Conservation (phyloP, 2,797 vertebrate genomes). For the Pagetopsis macropterus region DNA sequence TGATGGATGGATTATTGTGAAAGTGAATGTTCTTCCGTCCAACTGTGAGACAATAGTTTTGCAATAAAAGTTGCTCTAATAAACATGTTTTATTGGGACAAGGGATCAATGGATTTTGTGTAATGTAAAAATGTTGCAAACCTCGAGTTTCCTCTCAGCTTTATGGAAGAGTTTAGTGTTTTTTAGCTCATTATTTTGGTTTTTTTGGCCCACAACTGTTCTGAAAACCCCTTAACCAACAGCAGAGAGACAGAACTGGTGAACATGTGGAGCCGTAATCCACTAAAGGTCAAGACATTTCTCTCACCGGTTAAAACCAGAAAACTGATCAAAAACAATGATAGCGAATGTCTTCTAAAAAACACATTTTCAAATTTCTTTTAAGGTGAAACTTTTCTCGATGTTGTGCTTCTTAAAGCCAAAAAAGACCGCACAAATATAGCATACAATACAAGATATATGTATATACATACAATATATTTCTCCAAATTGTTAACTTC, state of each 20-base stretch:
- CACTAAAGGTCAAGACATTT: neutral
- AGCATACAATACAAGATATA: too few relatives aligned
- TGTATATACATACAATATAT: too few relatives aligned
- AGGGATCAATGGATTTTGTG: neutral
- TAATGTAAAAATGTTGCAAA: too few relatives aligned
- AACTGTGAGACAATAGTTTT: too few relatives aligned
- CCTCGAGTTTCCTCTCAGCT: neutral
- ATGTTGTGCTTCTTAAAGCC: too few relatives aligned
- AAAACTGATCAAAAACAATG: neutral
- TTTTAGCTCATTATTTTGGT: too few relatives aligned
- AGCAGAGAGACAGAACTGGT: neutral
- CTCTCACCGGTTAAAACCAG: neutral
- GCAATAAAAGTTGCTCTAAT: neutral
- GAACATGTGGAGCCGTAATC: neutral
- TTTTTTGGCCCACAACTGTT: too few relatives aligned
- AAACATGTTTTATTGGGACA: neutral
- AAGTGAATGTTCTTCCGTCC: neutral
- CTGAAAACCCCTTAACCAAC: too few relatives aligned
- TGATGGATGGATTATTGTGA: neutral
- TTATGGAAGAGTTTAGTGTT: neutral
- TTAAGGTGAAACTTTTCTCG: too few relatives aligned
- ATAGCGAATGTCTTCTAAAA: neutral
- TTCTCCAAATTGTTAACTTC: too few relatives aligned
- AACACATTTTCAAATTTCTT: too few relatives aligned
- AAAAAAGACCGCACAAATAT: too few relatives aligned